Base-by-base conservation (phyloP, 2,797 vertebrate species). In the Cirrhinus mrigala region DNA sequence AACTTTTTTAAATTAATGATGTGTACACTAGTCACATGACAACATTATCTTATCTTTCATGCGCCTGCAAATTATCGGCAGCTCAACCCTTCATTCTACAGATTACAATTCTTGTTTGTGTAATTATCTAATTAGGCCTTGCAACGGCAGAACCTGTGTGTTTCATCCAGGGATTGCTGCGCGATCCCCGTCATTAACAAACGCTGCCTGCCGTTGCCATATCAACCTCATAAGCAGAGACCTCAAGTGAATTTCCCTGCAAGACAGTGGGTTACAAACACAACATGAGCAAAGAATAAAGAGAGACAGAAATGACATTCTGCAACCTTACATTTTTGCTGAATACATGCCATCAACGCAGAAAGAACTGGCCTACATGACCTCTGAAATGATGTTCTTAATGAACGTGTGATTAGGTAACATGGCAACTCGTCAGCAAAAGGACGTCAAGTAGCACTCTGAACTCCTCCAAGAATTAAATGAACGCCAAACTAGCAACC, bases 131-230 rank as follows among this genome's bases (percentile, higher is more conserved):
- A 87, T 89, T 75, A 86, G 58, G 5, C 85, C 33, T 71, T 78
- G 86, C 84, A 46, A 4, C 76, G 85, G 83, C 84, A 90, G 88
- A 69, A 81, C 88, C 66, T 5, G 83, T 29, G 81, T 50, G 66
- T 84, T 91, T 84, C n/a, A 78, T 77, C 86, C 2, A 52, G 40
- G 54, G 66, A 83, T 64, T 69, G 75, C 74, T 85, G 84, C 83
- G 90, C 89, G 48, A 90, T 91, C 74, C 85, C 68, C 22, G 83
- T 90, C 88, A 86, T 90, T 89, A 90, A 85, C 86, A 81, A 33
- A 56, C 80, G 76, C 88, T 27, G 60, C 75, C 29, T 70, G 87
- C 78, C 24, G 89, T 94, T 93, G 91, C 91, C 84, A 91, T 91
- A 88, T 81, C 89, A 92, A 92, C 91, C 85, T 85, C 84, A 83